Evolutionary conservation across 2,888 invertebrate genomes (phyloP).

Genomic region (Synanthedon myopaeformis): DNA sequence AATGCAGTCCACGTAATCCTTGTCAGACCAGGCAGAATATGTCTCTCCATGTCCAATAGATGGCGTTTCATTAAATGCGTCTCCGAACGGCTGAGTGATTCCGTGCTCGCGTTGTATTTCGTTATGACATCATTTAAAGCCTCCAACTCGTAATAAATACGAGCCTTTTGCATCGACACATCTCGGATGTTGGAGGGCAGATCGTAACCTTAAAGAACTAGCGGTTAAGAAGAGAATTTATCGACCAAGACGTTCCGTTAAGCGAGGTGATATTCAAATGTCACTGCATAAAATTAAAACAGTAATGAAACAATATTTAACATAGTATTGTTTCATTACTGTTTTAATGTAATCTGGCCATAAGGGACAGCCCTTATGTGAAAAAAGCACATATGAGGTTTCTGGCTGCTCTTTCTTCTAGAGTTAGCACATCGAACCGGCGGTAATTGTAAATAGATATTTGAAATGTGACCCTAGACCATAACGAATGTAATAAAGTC

Average conservation of each 20-base stretch:
- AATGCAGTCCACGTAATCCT: slow-evolving; percentile 90
- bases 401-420: too few species aligned
- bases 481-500: too few species aligned
- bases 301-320: background rate
- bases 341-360: too few species aligned
- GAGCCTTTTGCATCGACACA: slow-evolving; percentile 72
- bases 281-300: background rate
- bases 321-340: too few species aligned
- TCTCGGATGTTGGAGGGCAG: slow-evolving; percentile 64
- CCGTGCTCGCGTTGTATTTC: slow-evolving; percentile 74
- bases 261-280: background rate
- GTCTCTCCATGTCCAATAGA: slow-evolving; percentile 78
- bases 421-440: too few species aligned
- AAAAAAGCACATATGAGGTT: too few species aligned
- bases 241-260: background rate
- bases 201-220: slow-evolving; percentile 26
- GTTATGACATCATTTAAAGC: slow-evolving; percentile 69
- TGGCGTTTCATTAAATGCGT: slow-evolving; percentile 76
- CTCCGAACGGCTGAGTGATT: slow-evolving; percentile 78
- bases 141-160: slow-evolving; percentile 75
- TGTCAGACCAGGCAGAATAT: slow-evolving; percentile 83
- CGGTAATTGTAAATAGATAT: too few species aligned
- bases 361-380: too few species aligned
- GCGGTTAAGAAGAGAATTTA: too few species aligned
- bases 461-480: too few species aligned